phyloP scores from a whole-genome alignment of 2,888 invertebrate species.

The Tetanocera ferruginea region DNA sequence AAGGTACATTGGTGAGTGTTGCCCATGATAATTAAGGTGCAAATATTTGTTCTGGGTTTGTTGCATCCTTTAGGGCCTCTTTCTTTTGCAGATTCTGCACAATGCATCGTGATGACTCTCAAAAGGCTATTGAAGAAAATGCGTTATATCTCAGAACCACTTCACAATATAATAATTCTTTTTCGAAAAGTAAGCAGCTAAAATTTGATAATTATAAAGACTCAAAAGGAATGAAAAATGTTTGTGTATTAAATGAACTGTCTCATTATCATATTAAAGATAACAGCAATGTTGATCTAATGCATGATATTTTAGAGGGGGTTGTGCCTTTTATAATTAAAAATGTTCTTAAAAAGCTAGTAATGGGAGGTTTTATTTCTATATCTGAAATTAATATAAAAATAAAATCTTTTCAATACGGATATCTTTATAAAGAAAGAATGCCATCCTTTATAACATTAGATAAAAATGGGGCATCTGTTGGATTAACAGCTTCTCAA shows the following conservation, averaged over 20 bases:
- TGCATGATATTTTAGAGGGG: conserved; percentile 35
- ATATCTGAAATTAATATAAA: conserved; percentile 29
- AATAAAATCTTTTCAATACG: conserved; percentile 32
- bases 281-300: conserved; percentile 27
- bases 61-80: conserved; percentile 33
- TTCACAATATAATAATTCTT: neutral
- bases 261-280: conserved; percentile 25
- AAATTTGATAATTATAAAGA: conserved; percentile 20
- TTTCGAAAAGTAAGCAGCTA: neutral
- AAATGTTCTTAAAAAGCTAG: conserved; percentile 6
- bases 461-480: conserved; percentile 4
- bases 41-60: conserved; percentile 37
- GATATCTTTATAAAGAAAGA: conserved; percentile 14
- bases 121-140: conserved; percentile 13
- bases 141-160: neutral
- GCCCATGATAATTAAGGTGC: conserved; percentile 17
- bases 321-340: conserved; percentile 12
- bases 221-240: conserved; percentile 26
- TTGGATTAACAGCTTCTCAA: conserved; percentile 31
- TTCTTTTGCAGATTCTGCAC: conserved; percentile 35
- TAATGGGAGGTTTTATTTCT: conserved; percentile 11
- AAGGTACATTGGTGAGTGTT: conserved; percentile 20
- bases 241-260: conserved; percentile 19
- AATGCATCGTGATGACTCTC: conserved; percentile 22
- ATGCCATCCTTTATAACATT: conserved; percentile 4